Conservation (phyloP, 2,888 invertebrate species). For the Aphelenchoides bicaudatus region DNA sequence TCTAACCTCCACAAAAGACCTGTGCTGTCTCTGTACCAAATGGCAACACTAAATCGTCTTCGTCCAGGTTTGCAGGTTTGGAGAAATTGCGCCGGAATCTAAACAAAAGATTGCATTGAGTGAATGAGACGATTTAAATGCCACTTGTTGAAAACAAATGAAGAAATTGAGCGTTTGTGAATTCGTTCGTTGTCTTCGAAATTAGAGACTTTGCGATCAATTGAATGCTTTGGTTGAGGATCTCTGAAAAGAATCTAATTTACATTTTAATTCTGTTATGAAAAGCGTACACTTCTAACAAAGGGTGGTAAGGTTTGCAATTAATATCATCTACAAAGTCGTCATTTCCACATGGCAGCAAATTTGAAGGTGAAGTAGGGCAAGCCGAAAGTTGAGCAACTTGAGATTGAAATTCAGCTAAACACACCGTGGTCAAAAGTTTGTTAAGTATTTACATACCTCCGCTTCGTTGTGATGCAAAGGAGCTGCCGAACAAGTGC, state of each 20-base stretch:
- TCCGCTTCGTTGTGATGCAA: constrained; percentile 7
- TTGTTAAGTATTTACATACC: too few relatives aligned
- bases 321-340: too few relatives aligned
- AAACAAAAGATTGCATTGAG: too few relatives aligned
- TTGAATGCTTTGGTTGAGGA: neutral
- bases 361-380: too few relatives aligned
- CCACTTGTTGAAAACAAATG: constrained; percentile 5
- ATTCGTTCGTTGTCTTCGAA: neutral
- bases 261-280: too few relatives aligned
- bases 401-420: too few relatives aligned
- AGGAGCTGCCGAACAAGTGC: constrained; percentile 19
- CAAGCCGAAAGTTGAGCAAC: too few relatives aligned
- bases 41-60: constrained; percentile 13
- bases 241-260: neutral
- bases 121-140: neutral
- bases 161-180: constrained; percentile 1
- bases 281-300: too few relatives aligned
- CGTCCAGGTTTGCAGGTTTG: constrained; percentile 1
- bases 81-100: constrained; percentile 1
- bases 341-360: too few relatives aligned
- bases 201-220: neutral
- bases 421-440: too few relatives aligned
- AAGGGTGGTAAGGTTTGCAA: too few relatives aligned
- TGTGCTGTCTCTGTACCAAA: constrained; percentile 26
- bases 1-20: constrained; percentile 19